Percentiles rank a stretch among this genome's conserved stretches.
These are phyloP conservation scores for Anoncus sp. DNA, from an alignment of 2,888 invertebrate genomes.

Conservation along the genomic window DNA sequence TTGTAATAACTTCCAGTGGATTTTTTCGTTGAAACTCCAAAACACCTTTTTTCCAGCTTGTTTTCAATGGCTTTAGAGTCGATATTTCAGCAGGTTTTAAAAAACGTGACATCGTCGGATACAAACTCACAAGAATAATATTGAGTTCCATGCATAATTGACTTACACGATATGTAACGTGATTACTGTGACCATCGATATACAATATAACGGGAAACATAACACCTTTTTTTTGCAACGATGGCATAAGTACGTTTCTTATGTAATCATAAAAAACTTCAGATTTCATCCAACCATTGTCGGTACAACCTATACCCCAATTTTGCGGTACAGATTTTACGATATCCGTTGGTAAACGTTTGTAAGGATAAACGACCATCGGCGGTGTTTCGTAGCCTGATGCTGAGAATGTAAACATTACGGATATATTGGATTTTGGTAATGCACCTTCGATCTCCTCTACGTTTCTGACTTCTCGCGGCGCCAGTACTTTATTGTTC, in stretches of 20 bases:
- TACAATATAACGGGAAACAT: conserved; percentile 78
- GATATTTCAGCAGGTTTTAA: conserved; percentile 72
- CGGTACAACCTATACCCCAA: conserved; percentile 79
- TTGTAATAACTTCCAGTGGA: conserved; percentile 65
- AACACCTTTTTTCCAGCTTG: conserved; percentile 66
- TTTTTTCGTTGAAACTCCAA: conserved; percentile 66
- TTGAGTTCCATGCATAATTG: conserved; percentile 68
- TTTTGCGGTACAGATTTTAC: conserved; percentile 73
- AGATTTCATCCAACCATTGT: conserved; percentile 81
- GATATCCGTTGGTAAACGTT: conserved; percentile 77
- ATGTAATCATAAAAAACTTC: conserved; percentile 81
- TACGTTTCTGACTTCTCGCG: conserved; percentile 71
- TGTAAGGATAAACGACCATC: conserved; percentile 78
- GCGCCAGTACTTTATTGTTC: conserved; percentile 69
- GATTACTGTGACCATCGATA: conserved; percentile 74
- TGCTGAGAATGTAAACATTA: conserved; percentile 80
- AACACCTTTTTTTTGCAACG: conserved; percentile 68
- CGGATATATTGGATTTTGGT: conserved; percentile 77
- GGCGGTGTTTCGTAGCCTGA: conserved; percentile 75
- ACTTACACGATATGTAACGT: conserved; percentile 63
- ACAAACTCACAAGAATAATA: conserved; percentile 71
- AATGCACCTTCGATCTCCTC: conserved; percentile 78
- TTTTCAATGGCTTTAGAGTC: conserved; percentile 68
- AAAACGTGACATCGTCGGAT: conserved; percentile 72
- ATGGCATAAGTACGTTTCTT: conserved; percentile 73